Base-by-base conservation (phyloP, 2,888 invertebrate genomes). In the Ormyrus pomaceus region DNA sequence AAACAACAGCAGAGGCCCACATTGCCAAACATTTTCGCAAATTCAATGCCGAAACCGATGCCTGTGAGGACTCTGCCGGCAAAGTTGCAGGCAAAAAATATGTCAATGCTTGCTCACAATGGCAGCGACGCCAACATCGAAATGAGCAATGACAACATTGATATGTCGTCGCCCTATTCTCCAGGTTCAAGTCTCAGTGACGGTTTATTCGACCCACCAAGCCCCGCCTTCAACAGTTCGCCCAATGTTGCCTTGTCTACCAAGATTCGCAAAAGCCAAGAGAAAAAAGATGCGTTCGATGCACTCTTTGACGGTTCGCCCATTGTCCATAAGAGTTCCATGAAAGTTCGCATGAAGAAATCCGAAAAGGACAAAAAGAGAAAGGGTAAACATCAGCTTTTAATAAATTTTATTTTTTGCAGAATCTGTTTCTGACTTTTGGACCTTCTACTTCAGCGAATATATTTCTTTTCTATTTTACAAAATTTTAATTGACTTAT, bases 141-240 rank as follows among this genome's bases (percentile, higher is more conserved):
- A 8, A 83, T 85, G 58, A 83, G 86, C 0, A 91, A 92, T 58
- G 95, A 94, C 84, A 92, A 93, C 68, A 93, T 94, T 91, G 95
- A 95, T 84, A 93, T 95, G 88, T 95, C 95, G 84, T 96, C 97
- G 45, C 97, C 97, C 0, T 97, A 97, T 91, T 96, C 96, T 69
- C 97, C 97, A 0, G 96, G 96, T 65, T 96, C 96, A n/a, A 95
- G 95, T 86, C 95, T 97, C 90, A 96, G 96, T 88, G 96, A 96
- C 86, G 96, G 97, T 89, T 92, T 97, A 83, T 97, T 97, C 91
- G 95, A 95, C 90, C 96, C 96, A 71, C 96, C 95, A 46, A 89
- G 92, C 64, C 90, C 90, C 2, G 86, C 83, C 2, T 88, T 88
- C 80, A 87, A 88, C 78, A 87, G 85, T 13, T 88, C 87, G 0